phyloP scores from a whole-genome alignment of 2,888 invertebrate species.

The Lepeophtheirus nordmannii region DNA sequence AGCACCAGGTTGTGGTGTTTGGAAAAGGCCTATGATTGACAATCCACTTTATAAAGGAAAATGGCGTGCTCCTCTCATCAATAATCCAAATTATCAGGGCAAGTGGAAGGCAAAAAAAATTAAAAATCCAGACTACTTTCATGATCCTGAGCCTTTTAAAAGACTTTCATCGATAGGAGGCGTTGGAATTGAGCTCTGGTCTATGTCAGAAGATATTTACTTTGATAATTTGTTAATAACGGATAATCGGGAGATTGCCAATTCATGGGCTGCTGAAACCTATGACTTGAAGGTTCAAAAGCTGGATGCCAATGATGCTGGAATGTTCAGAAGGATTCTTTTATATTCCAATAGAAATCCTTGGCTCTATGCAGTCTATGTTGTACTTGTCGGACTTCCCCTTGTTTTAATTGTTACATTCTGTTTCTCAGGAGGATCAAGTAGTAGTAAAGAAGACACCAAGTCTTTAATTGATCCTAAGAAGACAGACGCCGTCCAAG shows the following conservation, averaged over 20 bases:
- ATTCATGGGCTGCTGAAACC: slow-evolving; percentile 62
- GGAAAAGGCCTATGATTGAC: slow-evolving; percentile 64
- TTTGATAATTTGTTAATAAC: slow-evolving; percentile 92
- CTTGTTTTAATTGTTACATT: slow-evolving; percentile 62
- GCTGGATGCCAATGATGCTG: slow-evolving; percentile 45
- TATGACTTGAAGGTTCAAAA: slow-evolving; percentile 68
- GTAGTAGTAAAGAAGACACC: not conserved
- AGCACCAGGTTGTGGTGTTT: slow-evolving; percentile 76
- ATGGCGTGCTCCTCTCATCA: slow-evolving; percentile 75
- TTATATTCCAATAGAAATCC: slow-evolving; percentile 67
- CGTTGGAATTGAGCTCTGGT: slow-evolving; percentile 93
- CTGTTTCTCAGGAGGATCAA: slow-evolving; percentile 46
- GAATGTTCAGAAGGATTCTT: slow-evolving; percentile 42
- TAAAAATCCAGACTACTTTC: slow-evolving; percentile 80
- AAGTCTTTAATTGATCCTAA: slow-evolving; percentile 5
- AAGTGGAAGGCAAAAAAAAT: slow-evolving; percentile 80
- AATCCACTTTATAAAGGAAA: slow-evolving; percentile 78
- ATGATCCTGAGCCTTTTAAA: slow-evolving; percentile 71
- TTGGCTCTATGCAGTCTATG: slow-evolving; percentile 74
- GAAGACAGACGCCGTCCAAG: slow-evolving; percentile 26
- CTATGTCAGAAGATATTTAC: slow-evolving; percentile 81
- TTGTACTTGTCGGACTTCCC: slow-evolving; percentile 59
- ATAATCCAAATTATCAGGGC: slow-evolving; percentile 86
- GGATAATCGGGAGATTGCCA: slow-evolving; percentile 58
- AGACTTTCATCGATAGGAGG: slow-evolving; percentile 74